phyloP scores from a whole-genome alignment of 2,797 vertebrate species.

The Cryptoblepharus egeriae region DNA sequence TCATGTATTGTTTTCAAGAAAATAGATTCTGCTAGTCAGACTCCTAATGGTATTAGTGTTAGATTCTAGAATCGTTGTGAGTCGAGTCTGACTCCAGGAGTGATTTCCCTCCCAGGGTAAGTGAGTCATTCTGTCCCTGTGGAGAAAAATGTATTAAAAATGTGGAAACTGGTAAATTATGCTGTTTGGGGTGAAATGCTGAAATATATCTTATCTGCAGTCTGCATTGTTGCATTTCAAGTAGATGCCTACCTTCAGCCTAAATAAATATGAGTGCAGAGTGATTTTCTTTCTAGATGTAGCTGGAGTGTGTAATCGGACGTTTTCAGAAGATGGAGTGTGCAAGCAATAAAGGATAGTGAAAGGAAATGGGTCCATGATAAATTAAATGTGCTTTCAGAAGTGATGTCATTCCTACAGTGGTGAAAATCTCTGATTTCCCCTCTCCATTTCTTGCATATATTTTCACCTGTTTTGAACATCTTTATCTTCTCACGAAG shows the following conservation, averaged over 20 bases:
- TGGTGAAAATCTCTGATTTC: no score
- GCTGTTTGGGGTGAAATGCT: constrained; percentile 53
- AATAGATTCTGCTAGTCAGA: constrained; percentile 57
- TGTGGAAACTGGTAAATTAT: constrained; percentile 55
- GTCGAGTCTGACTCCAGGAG: constrained; percentile 53
- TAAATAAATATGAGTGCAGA: constrained; percentile 25
- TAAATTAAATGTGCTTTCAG: constrained; percentile 26
- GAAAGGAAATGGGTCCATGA: constrained; percentile 18
- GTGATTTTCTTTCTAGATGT: constrained; percentile 28
- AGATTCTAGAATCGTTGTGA: constrained; percentile 54
- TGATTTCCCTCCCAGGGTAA: constrained; percentile 64
- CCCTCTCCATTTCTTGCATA: no score
- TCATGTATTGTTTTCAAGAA: constrained; percentile 19
- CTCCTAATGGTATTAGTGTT: constrained; percentile 65
- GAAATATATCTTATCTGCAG: constrained; percentile 42
- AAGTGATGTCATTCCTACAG: constrained; percentile 4
- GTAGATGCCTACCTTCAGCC: constrained; percentile 14
- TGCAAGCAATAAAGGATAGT: constrained; percentile 16
- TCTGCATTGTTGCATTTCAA: constrained; percentile 46
- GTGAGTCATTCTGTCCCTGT: constrained; percentile 58
- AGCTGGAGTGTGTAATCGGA: background rate
- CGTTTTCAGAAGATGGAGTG: constrained; percentile 7
- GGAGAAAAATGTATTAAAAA: constrained; percentile 65
- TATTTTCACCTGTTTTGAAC: no score
- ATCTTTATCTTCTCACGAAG: no score